phyloP scores from a whole-genome alignment of 2,113 vertebrate genomes.

The Aleadryas rufinucha region DNA sequence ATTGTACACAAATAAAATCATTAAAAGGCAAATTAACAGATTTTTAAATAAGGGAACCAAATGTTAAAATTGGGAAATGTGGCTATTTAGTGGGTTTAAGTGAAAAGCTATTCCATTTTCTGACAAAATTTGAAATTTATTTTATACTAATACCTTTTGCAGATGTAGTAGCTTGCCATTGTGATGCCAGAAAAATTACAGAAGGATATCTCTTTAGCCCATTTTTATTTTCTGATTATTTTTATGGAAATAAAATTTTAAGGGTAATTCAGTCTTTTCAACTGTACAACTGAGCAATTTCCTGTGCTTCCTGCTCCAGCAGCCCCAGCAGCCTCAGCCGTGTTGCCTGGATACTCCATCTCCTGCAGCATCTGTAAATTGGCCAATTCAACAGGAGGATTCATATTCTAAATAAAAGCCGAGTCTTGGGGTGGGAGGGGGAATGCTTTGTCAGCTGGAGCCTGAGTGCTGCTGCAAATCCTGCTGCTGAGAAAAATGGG shows the following conservation, averaged over 20 bases:
- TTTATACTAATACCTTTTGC: not conserved
- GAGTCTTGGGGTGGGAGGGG: not conserved
- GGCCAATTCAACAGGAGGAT: constrained; percentile 43
- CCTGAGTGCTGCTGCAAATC: not conserved
- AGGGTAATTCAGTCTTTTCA: constrained; percentile 23
- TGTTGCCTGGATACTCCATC: constrained; percentile 65
- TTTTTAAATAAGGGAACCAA: not conserved
- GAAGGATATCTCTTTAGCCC: not conserved
- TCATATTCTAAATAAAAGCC: constrained; percentile 11
- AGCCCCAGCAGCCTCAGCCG: constrained; percentile 15
- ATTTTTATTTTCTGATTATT: not conserved
- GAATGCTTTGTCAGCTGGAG: not conserved
- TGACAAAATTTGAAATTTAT: not conserved
- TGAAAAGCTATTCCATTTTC: not conserved
- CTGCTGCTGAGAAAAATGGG: not conserved
- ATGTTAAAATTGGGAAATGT: not conserved
- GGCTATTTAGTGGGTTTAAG: not conserved
- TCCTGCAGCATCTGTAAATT: constrained; percentile 61
- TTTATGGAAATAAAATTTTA: not conserved
- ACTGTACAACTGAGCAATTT: constrained; percentile 8
- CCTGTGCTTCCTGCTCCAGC: constrained; percentile 12
- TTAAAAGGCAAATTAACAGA: not conserved
- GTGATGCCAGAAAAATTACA: not conserved
- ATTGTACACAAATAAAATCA: not conserved
- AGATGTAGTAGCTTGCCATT: not conserved